These are phyloP conservation scores for Montipora sp. DNA, from an alignment of 64 coral and sea anemone species.

Conservation along the genomic window DNA sequence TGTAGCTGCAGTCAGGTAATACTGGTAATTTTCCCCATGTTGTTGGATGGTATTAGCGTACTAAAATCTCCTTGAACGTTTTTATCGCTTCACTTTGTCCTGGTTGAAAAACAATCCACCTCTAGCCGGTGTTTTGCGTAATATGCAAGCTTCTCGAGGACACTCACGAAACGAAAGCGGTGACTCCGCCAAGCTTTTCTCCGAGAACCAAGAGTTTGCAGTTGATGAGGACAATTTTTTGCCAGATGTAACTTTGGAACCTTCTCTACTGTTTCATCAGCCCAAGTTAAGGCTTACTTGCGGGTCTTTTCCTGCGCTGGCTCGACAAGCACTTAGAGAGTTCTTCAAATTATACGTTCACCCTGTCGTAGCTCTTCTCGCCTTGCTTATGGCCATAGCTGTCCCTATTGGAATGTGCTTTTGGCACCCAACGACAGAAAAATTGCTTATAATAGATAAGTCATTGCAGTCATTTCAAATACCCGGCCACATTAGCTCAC, in stretches of 20 bases:
- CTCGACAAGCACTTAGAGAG: neutral
- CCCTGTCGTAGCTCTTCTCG: neutral
- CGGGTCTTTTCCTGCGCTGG: neutral
- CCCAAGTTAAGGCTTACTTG: conserved; percentile 29
- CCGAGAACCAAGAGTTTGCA: conserved; percentile 25
- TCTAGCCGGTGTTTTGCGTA: neutral
- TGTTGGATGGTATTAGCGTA: neutral
- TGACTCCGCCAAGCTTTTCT: conserved; percentile 70
- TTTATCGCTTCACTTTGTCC: neutral
- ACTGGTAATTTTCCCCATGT: neutral
- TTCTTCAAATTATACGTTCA: conserved; percentile 29
- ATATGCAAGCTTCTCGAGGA: conserved; percentile 6
- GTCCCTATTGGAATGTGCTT: neutral
- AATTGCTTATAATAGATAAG: conserved; percentile 52
- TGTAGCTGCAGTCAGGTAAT: neutral
- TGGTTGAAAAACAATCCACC: neutral
- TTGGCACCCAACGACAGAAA: neutral
- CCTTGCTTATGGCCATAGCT: conserved; percentile 24
- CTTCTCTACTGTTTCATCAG: conserved; percentile 35
- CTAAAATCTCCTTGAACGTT: neutral
- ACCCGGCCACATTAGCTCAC: conserved; percentile 73
- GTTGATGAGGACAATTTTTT: neutral
- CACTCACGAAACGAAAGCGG: conserved; percentile 90
- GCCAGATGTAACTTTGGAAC: neutral
- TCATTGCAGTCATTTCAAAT: conserved; percentile 85